These are phyloP conservation scores for Mechanitis mazaeus DNA, from an alignment of 2,888 invertebrate species.

Conservation along the genomic window DNA sequence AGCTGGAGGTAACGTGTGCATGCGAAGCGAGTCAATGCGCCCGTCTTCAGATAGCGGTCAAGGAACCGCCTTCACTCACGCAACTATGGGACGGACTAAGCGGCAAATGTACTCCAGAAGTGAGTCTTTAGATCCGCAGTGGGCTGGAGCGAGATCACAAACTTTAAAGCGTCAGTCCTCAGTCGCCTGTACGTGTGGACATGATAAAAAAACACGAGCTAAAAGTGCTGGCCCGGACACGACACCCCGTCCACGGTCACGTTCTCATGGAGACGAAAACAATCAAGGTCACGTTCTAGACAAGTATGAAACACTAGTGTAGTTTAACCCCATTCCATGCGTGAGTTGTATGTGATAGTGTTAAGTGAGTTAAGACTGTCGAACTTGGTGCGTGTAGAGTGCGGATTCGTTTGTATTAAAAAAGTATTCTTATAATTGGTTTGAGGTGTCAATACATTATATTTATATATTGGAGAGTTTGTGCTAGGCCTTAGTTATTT, in stretches of 20 bases:
- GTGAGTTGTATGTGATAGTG: conserved; percentile 39
- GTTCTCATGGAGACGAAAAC: conserved; percentile 63
- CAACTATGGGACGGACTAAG: conserved; percentile 52
- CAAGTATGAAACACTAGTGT: conserved; percentile 72
- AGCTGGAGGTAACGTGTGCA: conserved; percentile 53
- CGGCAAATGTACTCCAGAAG: conserved; percentile 59
- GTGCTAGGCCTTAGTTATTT: conserved; percentile 27
- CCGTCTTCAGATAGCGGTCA: conserved; percentile 56
- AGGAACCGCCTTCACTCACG: conserved; percentile 44
- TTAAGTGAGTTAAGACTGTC: conserved; percentile 27
- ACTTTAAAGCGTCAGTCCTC: conserved; percentile 66
- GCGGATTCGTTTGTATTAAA: conserved; percentile 39
- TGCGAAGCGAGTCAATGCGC: conserved; percentile 46
- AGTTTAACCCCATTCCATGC: conserved; percentile 41
- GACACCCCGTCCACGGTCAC: conserved; percentile 52
- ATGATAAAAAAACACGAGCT: conserved; percentile 63
- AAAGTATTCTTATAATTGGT: conserved; percentile 31
- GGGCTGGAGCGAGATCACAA: conserved; percentile 56
- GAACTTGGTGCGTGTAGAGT: conserved; percentile 37
- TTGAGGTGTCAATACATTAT: conserved; percentile 16
- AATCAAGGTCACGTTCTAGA: conserved; percentile 63
- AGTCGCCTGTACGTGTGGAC: conserved; percentile 68
- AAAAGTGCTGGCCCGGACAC: conserved; percentile 47
- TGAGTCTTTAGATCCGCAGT: conserved; percentile 63
- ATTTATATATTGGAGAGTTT: conserved; percentile 17